Evolutionary conservation across 2,888 invertebrate genomes (phyloP).

Genomic region (Altica lythri): DNA sequence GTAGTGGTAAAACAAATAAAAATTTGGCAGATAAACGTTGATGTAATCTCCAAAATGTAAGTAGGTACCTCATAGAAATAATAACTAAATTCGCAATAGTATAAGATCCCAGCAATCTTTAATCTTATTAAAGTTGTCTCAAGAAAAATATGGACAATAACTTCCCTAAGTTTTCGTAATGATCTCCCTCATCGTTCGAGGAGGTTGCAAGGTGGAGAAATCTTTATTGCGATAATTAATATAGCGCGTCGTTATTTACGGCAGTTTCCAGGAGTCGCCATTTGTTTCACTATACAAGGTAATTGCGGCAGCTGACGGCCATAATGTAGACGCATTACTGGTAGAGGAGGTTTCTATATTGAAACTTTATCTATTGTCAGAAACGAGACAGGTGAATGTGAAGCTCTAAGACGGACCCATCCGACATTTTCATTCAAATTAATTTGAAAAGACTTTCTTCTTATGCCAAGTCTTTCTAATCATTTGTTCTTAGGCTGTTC

Average conservation of each 20-base stretch:
- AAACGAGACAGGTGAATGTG: conserved; percentile 26
- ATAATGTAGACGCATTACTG: conserved; percentile 40
- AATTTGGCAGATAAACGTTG: too few relatives aligned
- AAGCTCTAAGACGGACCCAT: conserved; percentile 19
- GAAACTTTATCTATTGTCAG: conserved; percentile 31
- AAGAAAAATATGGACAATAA: conserved; percentile 15
- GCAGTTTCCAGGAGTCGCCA: conserved; percentile 40
- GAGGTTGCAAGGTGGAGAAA: conserved; percentile 8
- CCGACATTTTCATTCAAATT: conserved; percentile 26
- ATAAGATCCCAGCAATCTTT: too few relatives aligned
- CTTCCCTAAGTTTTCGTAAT: not conserved
- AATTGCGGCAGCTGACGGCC: conserved; percentile 32
- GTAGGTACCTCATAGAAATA: too few relatives aligned
- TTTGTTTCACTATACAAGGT: conserved; percentile 41
- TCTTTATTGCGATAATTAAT: conserved; percentile 44
- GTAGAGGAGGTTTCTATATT: conserved; percentile 27
- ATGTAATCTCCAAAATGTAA: too few relatives aligned
- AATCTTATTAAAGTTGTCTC: not conserved
- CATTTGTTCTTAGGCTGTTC: too few relatives aligned
- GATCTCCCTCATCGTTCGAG: conserved; percentile 34
- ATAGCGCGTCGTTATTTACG: conserved; percentile 42
- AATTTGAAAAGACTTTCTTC: conserved; percentile 21
- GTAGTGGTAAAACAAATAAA: too few relatives aligned
- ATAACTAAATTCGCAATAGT: too few relatives aligned
- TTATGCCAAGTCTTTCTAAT: not conserved